Conservation (phyloP, 2,888 invertebrate species). For the Erynnis tages region DNA sequence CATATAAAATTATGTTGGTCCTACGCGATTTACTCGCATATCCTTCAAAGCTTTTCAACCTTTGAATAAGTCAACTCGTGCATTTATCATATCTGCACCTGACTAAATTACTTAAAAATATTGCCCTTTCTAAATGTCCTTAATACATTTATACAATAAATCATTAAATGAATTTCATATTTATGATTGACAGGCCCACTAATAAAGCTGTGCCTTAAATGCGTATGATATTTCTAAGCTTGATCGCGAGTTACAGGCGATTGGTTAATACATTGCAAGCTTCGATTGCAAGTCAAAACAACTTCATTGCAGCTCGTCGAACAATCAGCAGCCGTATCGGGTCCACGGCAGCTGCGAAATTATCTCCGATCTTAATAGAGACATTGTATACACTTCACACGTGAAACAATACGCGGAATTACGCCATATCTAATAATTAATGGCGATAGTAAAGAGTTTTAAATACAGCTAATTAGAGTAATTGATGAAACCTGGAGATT, state of each 20-base stretch:
- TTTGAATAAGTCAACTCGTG: no score
- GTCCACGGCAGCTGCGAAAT: slow-evolving; percentile 20
- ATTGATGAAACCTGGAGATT: neutral
- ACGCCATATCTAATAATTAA: slow-evolving; percentile 18
- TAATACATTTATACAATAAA: no score
- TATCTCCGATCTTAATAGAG: slow-evolving; percentile 24
- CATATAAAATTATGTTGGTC: no score
- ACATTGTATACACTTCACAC: slow-evolving; percentile 26
- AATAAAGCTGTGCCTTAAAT: no score
- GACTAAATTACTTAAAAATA: no score
- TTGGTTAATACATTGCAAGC: neutral
- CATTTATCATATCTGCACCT: no score
- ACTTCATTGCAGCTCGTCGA: slow-evolving; percentile 11
- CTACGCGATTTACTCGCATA: no score
- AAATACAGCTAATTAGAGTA: slow-evolving; percentile 9
- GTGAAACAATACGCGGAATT: slow-evolving; percentile 26
- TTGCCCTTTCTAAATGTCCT: no score
- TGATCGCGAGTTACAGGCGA: neutral
- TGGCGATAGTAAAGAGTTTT: slow-evolving; percentile 9
- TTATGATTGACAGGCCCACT: no score
- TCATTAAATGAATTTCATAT: no score
- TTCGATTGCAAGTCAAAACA: slow-evolving; percentile 4
- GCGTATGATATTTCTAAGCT: neutral
- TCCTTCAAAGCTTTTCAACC: no score
- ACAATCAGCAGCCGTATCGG: slow-evolving; percentile 11